A percentile compares a stretch with the other conserved stretches of the same genome.
phyloP scores from a whole-genome alignment of 2,113 vertebrate genomes.

The Rhynchomys soricoides region DNA sequence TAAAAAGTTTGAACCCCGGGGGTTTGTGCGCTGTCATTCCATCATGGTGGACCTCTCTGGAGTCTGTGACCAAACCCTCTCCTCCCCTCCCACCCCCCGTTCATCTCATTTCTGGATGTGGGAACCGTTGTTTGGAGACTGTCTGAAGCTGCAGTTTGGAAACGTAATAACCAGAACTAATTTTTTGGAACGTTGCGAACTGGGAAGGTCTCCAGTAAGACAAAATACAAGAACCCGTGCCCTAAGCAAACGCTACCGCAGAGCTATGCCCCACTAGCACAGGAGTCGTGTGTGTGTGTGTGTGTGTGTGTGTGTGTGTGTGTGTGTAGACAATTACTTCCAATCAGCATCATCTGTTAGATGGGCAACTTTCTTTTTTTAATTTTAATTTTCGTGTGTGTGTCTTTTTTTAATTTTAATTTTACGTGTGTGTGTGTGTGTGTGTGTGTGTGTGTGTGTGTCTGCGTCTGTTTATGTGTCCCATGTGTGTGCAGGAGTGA shows the following conservation, averaged over 20 bases:
- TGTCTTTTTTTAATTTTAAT: not conserved
- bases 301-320: not conserved
- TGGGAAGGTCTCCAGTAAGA: conserved; percentile 1
- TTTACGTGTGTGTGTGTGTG: not conserved
- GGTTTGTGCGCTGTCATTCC: not conserved
- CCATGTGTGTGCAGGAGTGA: not conserved
- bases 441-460: not conserved
- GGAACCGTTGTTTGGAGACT: not conserved
- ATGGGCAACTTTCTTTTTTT: not conserved
- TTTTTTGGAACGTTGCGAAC: not conserved
- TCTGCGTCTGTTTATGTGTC: not conserved
- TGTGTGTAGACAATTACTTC: not conserved
- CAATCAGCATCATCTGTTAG: not conserved
- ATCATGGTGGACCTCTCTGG: not conserved
- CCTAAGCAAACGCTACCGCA: not conserved
- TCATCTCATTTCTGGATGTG: not conserved
- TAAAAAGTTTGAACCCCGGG: not conserved
- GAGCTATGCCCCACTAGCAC: not conserved
- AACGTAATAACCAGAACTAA: not conserved
- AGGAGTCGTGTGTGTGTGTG: not conserved
- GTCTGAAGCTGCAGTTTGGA: conserved; percentile 23
- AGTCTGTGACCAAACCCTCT: not conserved
- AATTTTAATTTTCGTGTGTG: not conserved
- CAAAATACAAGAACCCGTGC: not conserved
- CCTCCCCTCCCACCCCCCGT: too few species aligned